Base-by-base conservation (phyloP, 2,113 vertebrate species). In the Globicephala melas region DNA sequence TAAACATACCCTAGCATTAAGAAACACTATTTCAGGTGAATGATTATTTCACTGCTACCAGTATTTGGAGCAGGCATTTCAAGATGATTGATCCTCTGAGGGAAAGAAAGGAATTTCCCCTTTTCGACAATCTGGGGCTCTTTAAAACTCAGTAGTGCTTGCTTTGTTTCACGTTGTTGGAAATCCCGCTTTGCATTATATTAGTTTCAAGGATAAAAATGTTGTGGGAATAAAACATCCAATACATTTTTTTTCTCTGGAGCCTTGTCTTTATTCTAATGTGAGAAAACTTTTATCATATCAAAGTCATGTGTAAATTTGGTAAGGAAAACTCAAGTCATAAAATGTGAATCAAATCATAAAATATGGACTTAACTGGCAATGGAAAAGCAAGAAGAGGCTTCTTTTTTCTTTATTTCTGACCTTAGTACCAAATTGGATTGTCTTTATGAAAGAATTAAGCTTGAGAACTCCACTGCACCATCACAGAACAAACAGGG, bases 21-120 rank as follows among this genome's bases (percentile, higher is more conserved):
- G 97, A 98, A 92, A 90, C 94, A 97, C 93, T 95, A 6, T 83
- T 97, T 96, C 97, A 97, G 95, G 95, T 95, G 96, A 97, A 47
- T 91, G 50, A 97, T 96, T 93, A 83, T 95, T 82, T 96, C 96
- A 88, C 41, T 90, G 73, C 94, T 96, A 97, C 95, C 53, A 93
- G 73, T 86, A 97, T 94, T 97, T 97, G 90, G 55, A 94, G 90
- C 76, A 96, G 94, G 79, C 47, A 68, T 97, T 98, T 97, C 97
- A 93, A 93, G 73, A 97, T 97, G 96, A 97, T 96, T 94, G 92
- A 73, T 95, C 93, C 93, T 90, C 47, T 50, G 77, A 58, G 71
- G 96, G 55, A 58, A 53, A 97, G 91, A 92, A 94, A 98, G 92
- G 96, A 67, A 96, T 97, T 98, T 94, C 23, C 44, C 68, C 67